Conservation (phyloP, 2,797 vertebrate species). For the Sarcoramphus papa region DNA sequence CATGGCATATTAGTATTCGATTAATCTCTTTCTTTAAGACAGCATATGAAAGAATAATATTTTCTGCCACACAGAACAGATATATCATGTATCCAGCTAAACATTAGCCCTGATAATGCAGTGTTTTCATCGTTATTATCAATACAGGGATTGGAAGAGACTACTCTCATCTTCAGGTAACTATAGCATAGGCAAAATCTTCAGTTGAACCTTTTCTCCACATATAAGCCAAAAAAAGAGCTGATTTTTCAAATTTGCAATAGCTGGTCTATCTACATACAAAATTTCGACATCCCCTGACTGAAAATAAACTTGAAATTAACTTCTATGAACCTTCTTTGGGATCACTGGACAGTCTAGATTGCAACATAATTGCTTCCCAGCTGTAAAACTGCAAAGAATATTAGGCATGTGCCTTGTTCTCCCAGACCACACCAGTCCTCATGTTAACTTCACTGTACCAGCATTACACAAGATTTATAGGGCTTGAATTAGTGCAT, state of each 20-base stretch:
- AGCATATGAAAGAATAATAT: not conserved
- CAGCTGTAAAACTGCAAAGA: not conserved
- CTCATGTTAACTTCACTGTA: not conserved
- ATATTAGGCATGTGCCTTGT: not conserved
- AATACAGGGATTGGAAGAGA: not conserved
- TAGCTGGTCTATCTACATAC: not conserved
- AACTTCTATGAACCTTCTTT: not conserved
- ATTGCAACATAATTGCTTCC: not conserved
- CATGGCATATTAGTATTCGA: not conserved
- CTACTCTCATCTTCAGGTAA: not conserved
- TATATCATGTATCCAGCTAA: not conserved
- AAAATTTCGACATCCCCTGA: not conserved
- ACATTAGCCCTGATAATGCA: not conserved
- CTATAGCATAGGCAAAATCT: not conserved
- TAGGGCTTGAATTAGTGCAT: not conserved
- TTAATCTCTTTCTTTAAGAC: not conserved
- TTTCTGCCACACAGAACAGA: not conserved
- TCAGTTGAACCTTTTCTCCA: not conserved
- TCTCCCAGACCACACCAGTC: not conserved
- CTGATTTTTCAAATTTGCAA: not conserved
- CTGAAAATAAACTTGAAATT: not conserved
- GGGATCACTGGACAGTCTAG: not conserved
- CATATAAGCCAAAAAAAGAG: not conserved
- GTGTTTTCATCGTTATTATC: not conserved
- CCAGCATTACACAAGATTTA: not conserved